Conservation (phyloP, 2,888 invertebrate genomes). For the Tetropium fuscum region DNA sequence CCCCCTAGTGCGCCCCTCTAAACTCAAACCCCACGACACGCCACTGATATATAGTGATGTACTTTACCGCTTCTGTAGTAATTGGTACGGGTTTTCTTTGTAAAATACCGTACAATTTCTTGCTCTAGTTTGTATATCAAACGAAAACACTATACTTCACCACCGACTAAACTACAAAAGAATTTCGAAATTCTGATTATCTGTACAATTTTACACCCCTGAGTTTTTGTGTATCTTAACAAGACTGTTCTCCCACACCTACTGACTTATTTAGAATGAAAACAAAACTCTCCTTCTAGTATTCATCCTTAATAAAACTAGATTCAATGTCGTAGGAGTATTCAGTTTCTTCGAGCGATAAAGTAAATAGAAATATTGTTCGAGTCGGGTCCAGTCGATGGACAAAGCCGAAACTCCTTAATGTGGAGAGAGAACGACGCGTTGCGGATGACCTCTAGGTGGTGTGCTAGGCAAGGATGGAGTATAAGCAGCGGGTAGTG, state of each 20-base stretch:
- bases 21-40: too few species aligned
- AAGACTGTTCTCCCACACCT: background rate
- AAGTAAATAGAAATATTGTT: slow-evolving; percentile 60
- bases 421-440: slow-evolving; percentile 4
- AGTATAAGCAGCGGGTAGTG: slow-evolving; percentile 22
- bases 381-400: slow-evolving; percentile 31
- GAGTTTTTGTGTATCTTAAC: background rate
- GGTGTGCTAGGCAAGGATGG: slow-evolving; percentile 3
- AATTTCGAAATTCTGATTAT: too few species aligned
- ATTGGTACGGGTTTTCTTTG: too few species aligned
- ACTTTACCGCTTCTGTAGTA: too few species aligned
- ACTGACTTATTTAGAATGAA: slow-evolving; percentile 4
- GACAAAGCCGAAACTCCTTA: slow-evolving; percentile 18
- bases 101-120: too few species aligned
- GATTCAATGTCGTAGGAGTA: slow-evolving; percentile 49
- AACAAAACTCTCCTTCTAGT: slow-evolving; percentile 8
- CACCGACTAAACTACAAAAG: too few species aligned
- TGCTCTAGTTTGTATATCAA: too few species aligned
- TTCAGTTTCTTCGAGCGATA: slow-evolving; percentile 56
- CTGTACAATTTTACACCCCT: too few species aligned
- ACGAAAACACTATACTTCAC: too few species aligned
- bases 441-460: slow-evolving; percentile 12
- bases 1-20: too few species aligned
- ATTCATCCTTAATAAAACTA: slow-evolving; percentile 10
- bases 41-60: too few species aligned